Evolutionary conservation across 2,888 invertebrate species (phyloP).

Genomic region (Pollenia amentaria): DNA sequence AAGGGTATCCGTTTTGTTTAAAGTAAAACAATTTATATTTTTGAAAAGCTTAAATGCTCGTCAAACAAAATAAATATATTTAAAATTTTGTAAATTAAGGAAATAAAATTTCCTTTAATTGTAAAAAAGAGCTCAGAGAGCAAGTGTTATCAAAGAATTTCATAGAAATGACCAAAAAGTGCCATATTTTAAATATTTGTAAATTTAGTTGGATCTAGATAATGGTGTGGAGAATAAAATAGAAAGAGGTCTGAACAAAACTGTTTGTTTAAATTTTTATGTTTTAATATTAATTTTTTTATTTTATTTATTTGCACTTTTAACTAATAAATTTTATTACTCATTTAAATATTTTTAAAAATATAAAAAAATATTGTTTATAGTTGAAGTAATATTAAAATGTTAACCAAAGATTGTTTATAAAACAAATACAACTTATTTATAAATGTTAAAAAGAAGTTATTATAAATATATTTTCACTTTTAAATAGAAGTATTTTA

Average conservation of each 20-base stretch:
- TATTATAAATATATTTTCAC: conserved; percentile 27
- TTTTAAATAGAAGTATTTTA: conserved; percentile 48
- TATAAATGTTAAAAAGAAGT: conserved; percentile 20
- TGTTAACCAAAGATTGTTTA: conserved; percentile 58
- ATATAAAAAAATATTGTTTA: conserved; percentile 3
- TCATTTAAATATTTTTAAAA: conserved; percentile 1
- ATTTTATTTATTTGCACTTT: not conserved
- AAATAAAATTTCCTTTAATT: too few relatives aligned
- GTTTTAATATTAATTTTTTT: not conserved
- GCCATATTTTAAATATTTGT: conserved; percentile 11
- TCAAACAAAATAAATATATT: too few relatives aligned
- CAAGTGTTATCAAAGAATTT: not conserved
- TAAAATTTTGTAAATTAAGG: too few relatives aligned
- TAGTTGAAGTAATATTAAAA: conserved; percentile 15
- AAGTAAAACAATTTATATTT: too few relatives aligned
- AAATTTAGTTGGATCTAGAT: not conserved
- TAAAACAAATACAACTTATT: conserved; percentile 23
- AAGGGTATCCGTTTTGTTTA: too few relatives aligned
- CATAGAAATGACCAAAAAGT: not conserved
- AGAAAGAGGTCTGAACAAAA: not conserved
- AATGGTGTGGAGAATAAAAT: too few relatives aligned
- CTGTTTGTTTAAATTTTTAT: not conserved
- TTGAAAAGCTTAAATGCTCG: too few relatives aligned
- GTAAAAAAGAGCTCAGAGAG: not conserved
- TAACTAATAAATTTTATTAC: not conserved